Base-by-base conservation (phyloP, 2,113 vertebrate genomes). In the Myotis davidii region DNA sequence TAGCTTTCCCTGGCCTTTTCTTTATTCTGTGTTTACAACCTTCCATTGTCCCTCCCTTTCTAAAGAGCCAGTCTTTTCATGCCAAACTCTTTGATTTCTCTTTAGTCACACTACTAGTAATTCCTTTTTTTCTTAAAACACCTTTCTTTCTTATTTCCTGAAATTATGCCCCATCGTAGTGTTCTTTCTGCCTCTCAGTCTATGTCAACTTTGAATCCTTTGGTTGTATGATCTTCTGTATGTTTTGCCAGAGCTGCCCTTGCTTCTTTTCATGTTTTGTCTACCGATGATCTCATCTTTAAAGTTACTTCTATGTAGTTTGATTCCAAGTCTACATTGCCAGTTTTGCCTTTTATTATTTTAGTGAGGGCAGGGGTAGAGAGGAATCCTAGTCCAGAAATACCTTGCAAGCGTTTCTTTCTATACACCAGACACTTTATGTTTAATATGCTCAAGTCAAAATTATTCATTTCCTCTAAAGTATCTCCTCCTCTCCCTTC, bases 391-490 rank as follows among this genome's bases (percentile, higher is more conserved):
- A 79, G 8, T 7, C 23, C 72, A 73, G 14, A 87, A 90, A 74
- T 86, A 67, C 11, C 12, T 84, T 45, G 25, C 23, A 32, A 94
- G 25, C 5, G 59, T 82, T 72, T 73, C 16, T 34, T 72, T 73
- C 16, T 34, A 5, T 84, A 37, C 54, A 14, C n/a, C 17, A 83
- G 14, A 3, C 20, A 79, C 39, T 88, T 79, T 32, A 12, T 74
- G 21, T 93, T 95, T 74, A 91, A 86, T 83, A 9, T 29, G 1
- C 23, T 91, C 21, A 82, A 59, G 21, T 88, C 65, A 93, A 92
- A 89, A 83, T 70, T 65, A 90, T 64, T 65, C 25, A 85, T 95
- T 86, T 14, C 54, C 34, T 88, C 29, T 42, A 87, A 88, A 81
- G 4, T 39, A 85, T 42, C 12, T 20, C 61, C 14, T 77, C 7